Percentiles rank a stretch among this genome's conserved stretches.
Evolutionary conservation across 2,888 invertebrate species (phyloP).

Genomic region (Dryocosmus kuriphilus): DNA sequence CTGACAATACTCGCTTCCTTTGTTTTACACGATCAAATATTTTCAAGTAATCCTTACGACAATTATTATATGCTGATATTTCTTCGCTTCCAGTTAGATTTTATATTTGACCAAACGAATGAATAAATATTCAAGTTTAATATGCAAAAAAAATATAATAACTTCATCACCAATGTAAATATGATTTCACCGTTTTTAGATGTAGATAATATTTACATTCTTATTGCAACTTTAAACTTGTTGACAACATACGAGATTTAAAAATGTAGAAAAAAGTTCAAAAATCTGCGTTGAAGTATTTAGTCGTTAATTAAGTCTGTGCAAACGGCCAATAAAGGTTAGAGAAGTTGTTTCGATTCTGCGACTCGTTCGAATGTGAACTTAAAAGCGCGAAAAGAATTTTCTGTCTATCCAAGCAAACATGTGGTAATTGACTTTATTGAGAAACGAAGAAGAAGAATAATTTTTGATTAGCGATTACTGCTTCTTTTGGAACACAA

Average conservation of each 20-base stretch:
- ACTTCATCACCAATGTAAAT: slow-evolving; percentile 21
- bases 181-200: not conserved
- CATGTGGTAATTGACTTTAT: slow-evolving; percentile 27
- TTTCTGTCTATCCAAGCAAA: slow-evolving; percentile 9
- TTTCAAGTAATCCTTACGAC: not conserved
- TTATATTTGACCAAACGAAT: not conserved
- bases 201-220: slow-evolving; percentile 2
- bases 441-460: slow-evolving; percentile 13
- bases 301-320: not conserved
- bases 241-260: slow-evolving; percentile 8
- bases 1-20: not conserved
- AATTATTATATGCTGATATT: not conserved
- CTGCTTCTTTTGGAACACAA: slow-evolving; percentile 14
- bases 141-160: slow-evolving; percentile 1
- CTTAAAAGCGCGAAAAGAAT: not conserved
- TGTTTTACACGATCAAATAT: not conserved
- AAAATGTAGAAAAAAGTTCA: not conserved
- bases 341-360: slow-evolving; percentile 12
- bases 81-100: not conserved
- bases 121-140: not conserved
- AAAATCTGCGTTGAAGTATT: not conserved
- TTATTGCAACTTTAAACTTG: not conserved
- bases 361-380: not conserved
- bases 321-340: slow-evolving; percentile 5
- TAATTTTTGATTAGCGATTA: slow-evolving; percentile 3